Percentiles rank a stretch among this genome's conserved stretches.
Conservation (phyloP, 2,888 invertebrate species). For the Sphecodes monilicornis region DNA sequence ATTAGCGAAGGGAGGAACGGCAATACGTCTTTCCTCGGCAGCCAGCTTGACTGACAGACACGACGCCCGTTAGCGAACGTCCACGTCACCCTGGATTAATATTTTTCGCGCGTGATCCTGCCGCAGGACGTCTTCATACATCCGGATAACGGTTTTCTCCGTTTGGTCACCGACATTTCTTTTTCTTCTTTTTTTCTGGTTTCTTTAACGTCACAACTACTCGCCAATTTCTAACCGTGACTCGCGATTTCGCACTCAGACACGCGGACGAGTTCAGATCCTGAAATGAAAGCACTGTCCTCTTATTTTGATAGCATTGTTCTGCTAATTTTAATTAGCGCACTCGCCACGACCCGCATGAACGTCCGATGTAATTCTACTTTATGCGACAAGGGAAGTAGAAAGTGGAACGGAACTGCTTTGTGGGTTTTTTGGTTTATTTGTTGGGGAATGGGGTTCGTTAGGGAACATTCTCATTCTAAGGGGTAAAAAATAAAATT, state of each 20-base stretch:
- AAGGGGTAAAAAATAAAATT: background rate
- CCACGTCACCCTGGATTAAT: slow-evolving; percentile 70
- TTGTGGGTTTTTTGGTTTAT: background rate
- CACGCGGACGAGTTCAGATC: background rate
- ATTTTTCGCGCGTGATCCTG: slow-evolving; percentile 67
- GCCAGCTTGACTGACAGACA: slow-evolving; percentile 61
- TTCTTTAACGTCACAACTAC: slow-evolving; percentile 24
- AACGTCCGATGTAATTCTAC: slow-evolving; percentile 8
- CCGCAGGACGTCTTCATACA: slow-evolving; percentile 57
- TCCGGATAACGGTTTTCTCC: slow-evolving; percentile 52
- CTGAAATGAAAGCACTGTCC: slow-evolving; percentile 26
- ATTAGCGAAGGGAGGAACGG: slow-evolving; percentile 61
- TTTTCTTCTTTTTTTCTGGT: slow-evolving; percentile 18
- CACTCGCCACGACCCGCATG: background rate
- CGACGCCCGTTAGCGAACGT: slow-evolving; percentile 55
- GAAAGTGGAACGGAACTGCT: background rate
- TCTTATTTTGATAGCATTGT: slow-evolving; percentile 45
- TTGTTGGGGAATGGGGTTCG: background rate
- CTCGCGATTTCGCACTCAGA: slow-evolving; percentile 67
- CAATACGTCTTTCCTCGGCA: slow-evolving; percentile 56
- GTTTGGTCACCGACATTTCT: slow-evolving; percentile 38
- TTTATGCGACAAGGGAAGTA: background rate
- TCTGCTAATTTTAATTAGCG: slow-evolving; percentile 58
- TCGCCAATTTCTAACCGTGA: slow-evolving; percentile 80
- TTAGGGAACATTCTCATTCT: background rate